phyloP scores from a whole-genome alignment of 2,113 vertebrate species.

The Vidua macroura region DNA sequence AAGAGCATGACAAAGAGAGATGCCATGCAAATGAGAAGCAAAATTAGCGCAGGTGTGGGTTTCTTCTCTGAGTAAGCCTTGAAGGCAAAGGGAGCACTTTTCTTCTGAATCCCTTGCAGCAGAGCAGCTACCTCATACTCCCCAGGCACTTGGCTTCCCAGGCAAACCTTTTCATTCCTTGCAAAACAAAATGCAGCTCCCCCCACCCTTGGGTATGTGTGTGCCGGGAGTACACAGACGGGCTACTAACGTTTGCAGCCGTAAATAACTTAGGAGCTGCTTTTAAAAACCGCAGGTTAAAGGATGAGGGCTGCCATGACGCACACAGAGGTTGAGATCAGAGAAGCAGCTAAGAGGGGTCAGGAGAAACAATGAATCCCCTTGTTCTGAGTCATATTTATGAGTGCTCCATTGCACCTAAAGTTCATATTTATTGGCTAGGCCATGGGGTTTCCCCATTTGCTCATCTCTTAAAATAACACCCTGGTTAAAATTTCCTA shows the following conservation, averaged over 20 bases:
- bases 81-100: constrained; percentile 25
- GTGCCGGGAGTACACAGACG: constrained; percentile 32
- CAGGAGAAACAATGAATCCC: constrained; percentile 71
- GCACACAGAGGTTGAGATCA: constrained; percentile 75
- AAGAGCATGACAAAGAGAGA: neutral
- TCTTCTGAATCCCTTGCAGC: neutral
- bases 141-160: neutral
- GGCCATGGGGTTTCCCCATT: constrained; percentile 76
- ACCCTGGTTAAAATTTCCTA: constrained; percentile 70
- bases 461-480: constrained; percentile 83
- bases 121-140: neutral
- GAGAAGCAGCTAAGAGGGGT: constrained; percentile 64
- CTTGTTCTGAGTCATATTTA: constrained; percentile 79
- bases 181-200: constrained; percentile 25
- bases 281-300: constrained; percentile 74
- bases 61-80: neutral
- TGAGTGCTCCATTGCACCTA: constrained; percentile 76
- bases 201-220: neutral
- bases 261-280: constrained; percentile 73
- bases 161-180: constrained; percentile 57
- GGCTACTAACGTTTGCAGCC: constrained; percentile 63
- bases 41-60: neutral
- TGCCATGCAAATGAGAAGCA: neutral
- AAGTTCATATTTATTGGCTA: constrained; percentile 77
- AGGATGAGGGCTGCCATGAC: constrained; percentile 73